phyloP scores from a whole-genome alignment of 2,797 vertebrate genomes.

The Capromys pilorides region DNA sequence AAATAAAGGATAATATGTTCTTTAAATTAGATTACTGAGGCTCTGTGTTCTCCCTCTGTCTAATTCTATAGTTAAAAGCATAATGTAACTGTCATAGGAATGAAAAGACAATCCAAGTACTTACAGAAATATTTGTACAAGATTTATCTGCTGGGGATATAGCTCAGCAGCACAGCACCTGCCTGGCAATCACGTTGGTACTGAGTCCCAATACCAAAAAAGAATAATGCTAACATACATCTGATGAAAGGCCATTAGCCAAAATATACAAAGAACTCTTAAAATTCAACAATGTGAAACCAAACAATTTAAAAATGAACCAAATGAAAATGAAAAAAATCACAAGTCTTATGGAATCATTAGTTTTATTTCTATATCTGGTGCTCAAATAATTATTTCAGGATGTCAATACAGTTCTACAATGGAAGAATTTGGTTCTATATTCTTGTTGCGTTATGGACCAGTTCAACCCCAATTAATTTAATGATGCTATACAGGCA shows the following conservation, averaged over 20 bases:
- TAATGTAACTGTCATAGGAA: constrained; percentile 26
- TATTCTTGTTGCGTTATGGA: neutral
- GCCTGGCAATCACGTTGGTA: too few relatives aligned
- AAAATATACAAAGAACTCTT: constrained; percentile 1
- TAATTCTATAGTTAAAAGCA: neutral
- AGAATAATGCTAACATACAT: neutral
- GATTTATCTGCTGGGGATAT: neutral
- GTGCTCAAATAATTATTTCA: neutral
- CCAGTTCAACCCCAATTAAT: neutral
- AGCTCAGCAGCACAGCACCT: too few relatives aligned
- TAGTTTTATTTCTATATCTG: constrained; percentile 2
- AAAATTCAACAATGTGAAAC: neutral
- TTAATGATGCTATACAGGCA: neutral
- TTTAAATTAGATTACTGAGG: neutral
- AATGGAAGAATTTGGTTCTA: neutral
- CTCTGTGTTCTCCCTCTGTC: neutral
- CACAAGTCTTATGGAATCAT: neutral
- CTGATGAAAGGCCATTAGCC: neutral
- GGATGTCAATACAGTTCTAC: neutral
- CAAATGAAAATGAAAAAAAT: neutral
- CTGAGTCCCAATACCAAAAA: too few relatives aligned
- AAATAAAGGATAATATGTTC: neutral
- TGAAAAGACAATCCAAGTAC: neutral
- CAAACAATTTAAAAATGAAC: neutral
- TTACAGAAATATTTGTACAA: neutral